Conservation (phyloP, 2,888 invertebrate species). For the Odontocolon sp. region DNA sequence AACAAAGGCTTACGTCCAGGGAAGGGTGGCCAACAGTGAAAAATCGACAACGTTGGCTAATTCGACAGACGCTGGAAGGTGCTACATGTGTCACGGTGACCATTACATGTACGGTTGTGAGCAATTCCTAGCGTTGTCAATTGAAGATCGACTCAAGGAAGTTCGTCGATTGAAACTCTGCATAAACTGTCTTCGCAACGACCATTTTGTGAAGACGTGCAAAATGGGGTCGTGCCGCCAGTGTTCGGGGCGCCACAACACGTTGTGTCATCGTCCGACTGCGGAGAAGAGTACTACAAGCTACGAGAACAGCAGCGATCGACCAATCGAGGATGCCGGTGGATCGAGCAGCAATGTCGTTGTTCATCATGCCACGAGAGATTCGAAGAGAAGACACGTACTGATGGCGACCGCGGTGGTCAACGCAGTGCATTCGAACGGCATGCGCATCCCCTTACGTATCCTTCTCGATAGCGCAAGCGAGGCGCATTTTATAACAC, state of each 20-base stretch:
- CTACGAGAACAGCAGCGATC: background rate
- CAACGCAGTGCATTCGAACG: too few relatives aligned
- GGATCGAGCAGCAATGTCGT: background rate
- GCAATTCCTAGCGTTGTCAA: conserved; percentile 35
- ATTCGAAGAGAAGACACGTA: too few relatives aligned
- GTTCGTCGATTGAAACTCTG: conserved; percentile 35
- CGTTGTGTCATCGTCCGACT: conserved; percentile 29
- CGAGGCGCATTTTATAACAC: too few relatives aligned
- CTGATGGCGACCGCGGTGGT: too few relatives aligned
- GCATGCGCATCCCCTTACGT: too few relatives aligned
- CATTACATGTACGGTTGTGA: conserved; percentile 45
- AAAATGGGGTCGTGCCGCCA: conserved; percentile 48
- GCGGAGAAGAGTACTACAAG: background rate
- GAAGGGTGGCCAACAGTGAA: background rate
- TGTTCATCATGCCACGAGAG: too few relatives aligned
- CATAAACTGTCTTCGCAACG: conserved; percentile 42
- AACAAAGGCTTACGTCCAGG: background rate
- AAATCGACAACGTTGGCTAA: background rate
- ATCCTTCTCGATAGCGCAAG: too few relatives aligned
- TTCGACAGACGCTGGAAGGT: conserved; percentile 12
- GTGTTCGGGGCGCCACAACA: conserved; percentile 42
- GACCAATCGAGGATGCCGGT: too few relatives aligned
- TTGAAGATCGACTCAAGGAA: conserved; percentile 39
- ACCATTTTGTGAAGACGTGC: conserved; percentile 46
- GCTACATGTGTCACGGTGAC: conserved; percentile 41